phyloP scores from a whole-genome alignment of 2,888 invertebrate species.

The Venustoraphidia nigricollis region DNA sequence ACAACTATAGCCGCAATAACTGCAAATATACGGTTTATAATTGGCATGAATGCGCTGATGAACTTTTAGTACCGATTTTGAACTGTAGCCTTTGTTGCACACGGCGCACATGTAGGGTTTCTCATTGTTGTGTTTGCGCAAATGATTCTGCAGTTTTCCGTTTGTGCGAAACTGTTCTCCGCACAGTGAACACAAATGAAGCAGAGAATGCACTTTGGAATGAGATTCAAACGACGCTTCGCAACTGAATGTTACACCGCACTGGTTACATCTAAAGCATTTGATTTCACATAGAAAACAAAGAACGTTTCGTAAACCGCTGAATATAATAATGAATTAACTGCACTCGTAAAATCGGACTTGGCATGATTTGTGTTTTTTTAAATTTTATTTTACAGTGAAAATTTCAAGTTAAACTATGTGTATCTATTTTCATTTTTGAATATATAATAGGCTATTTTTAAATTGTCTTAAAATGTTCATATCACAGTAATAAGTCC shows the following conservation, averaged over 20 bases:
- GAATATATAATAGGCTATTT: too few relatives aligned
- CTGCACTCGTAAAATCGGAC: too few relatives aligned
- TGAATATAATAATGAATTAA: too few relatives aligned
- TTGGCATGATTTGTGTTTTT: too few relatives aligned
- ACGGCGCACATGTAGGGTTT: neutral
- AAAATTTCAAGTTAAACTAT: too few relatives aligned
- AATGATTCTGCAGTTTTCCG: neutral
- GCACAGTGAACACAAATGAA: neutral
- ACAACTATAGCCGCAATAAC: constrained; percentile 1
- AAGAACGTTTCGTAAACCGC: too few relatives aligned
- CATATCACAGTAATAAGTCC: too few relatives aligned
- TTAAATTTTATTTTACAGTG: too few relatives aligned
- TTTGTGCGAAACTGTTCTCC: neutral
- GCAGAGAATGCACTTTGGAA: neutral
- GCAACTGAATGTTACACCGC: neutral
- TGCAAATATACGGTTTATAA: constrained; percentile 2
- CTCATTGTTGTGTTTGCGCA: neutral
- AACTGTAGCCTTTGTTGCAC: neutral
- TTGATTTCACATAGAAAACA: too few relatives aligned
- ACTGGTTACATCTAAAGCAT: neutral
- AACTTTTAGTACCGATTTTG: neutral
- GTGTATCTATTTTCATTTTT: too few relatives aligned
- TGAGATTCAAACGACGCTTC: neutral
- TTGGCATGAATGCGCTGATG: constrained; percentile 1
- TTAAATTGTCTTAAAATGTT: too few relatives aligned